Evolutionary conservation across 2,797 vertebrate genomes (phyloP), one percentile per base, ranked within the genome.

Genomic region (Hyperoplus immaculatus): DNA sequence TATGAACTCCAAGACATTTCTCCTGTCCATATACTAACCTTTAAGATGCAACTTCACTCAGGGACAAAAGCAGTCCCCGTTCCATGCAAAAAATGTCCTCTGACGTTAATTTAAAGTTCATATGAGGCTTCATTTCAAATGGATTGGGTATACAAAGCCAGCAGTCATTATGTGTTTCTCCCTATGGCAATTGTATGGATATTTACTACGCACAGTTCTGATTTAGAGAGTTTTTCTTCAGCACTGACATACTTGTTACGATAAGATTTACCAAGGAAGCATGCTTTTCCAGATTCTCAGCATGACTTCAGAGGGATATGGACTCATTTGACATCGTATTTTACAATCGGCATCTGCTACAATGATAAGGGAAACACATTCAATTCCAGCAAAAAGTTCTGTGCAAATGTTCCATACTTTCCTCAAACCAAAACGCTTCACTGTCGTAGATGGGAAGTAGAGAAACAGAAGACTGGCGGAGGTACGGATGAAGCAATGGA

Each of bases 341-440:
- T 49, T 45, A 18, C 18, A 74, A 71, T 66, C 53, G 63, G 65
- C 72, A 65, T 72, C 38, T 74, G 68, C 39, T 72, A 15, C 47
- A 41, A 58, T 14, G 58, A 54, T 58, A 7, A 75, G 54, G 39
- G 14, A 82, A 80, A 69, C 45, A 39, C 61, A 51, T 8, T 0
- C 6, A 42, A 72, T 29, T 60, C 43, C 45, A 46, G 45, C 15
- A 70, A 60, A 59, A 14, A 64, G 3, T 29, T 29, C 29, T 29
- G 29, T 29, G 29, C 29, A 29, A 29, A 3, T 29, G 21, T 29
- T 29, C 29, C 29, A 29, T 46, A 8, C 54, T 42, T 67, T 49
- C 51, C 43, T 71, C 64, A 51, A 29, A 73, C 61, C 77, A 72
- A 80, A 85, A 89, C 77, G 75, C 84, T 92, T 90, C 83, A 87